Conservation (phyloP, 2,113 vertebrate genomes). For the Malurus melanocephalus region DNA sequence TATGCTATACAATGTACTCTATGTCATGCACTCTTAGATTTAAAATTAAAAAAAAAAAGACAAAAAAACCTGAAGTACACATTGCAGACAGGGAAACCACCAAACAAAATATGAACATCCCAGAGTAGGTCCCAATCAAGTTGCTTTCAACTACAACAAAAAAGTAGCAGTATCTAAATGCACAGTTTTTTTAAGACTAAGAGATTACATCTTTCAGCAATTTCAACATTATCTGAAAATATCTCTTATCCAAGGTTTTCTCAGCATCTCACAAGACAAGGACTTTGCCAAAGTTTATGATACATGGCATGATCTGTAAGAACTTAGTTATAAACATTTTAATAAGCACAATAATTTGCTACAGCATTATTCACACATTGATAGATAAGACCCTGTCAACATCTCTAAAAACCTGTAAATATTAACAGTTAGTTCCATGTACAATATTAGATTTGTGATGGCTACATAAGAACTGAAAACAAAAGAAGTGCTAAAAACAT, state of each 20-base stretch:
- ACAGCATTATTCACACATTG: background rate
- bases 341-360: background rate
- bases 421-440: background rate
- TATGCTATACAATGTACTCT: conserved; percentile 10
- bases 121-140: background rate
- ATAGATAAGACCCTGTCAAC: background rate
- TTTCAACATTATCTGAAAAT: background rate
- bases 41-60: background rate
- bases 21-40: conserved; percentile 17
- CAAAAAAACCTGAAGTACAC: background rate
- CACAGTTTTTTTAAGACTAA: background rate
- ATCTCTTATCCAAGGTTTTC: background rate
- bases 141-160: background rate
- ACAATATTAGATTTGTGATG: background rate
- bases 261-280: background rate
- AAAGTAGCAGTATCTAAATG: background rate
- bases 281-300: background rate
- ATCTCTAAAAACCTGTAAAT: background rate
- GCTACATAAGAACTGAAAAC: background rate
- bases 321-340: background rate
- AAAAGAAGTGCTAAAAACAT: background rate
- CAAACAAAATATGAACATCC: background rate
- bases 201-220: background rate
- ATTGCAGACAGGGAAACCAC: background rate
- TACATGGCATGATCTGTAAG: background rate